phyloP scores from a whole-genome alignment of 1,140 invertebrate species.

The Hestina assimilis region DNA sequence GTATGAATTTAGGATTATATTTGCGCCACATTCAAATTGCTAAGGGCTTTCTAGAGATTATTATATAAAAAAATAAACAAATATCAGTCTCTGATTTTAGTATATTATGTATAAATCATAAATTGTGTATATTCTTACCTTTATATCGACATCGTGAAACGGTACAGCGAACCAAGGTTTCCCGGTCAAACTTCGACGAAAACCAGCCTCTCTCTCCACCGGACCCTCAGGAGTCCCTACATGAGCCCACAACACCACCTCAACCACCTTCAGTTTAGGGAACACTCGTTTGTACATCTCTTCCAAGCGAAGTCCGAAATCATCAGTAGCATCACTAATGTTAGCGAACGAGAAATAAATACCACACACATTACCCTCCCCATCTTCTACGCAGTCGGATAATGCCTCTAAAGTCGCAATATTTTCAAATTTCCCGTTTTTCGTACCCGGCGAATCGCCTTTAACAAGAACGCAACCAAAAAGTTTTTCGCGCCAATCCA shows the following conservation, averaged over 20 bases:
- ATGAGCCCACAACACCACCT: constrained; percentile 84
- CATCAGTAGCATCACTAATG: constrained; percentile 80
- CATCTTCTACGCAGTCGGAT: constrained; percentile 67
- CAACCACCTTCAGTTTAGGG: constrained; percentile 80
- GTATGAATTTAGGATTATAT: too few species aligned
- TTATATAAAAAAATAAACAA: too few species aligned
- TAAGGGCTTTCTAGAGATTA: too few species aligned
- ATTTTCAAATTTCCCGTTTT: constrained; percentile 67
- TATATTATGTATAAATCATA: background rate
- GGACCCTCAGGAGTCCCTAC: constrained; percentile 81
- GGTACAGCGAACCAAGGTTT: constrained; percentile 87
- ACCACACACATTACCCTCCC: constrained; percentile 71
- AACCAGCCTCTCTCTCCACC: constrained; percentile 84
- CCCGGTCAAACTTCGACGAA: constrained; percentile 81
- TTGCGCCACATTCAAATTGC: too few species aligned
- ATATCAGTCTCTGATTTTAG: too few species aligned
- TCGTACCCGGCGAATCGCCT: constrained; percentile 66
- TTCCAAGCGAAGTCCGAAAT: constrained; percentile 81
- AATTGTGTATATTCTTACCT: constrained; percentile 69
- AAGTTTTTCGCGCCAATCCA: constrained; percentile 77
- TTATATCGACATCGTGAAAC: constrained; percentile 83
- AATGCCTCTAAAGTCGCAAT: constrained; percentile 58
- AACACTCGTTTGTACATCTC: constrained; percentile 79
- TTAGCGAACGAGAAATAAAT: constrained; percentile 80
- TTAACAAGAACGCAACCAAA: constrained; percentile 77